A percentile compares a stretch with the other conserved stretches of the same genome.
These are phyloP conservation scores for Saxidomus purpurata DNA, from an alignment of 1,140 invertebrate species.

Conservation along the genomic window DNA sequence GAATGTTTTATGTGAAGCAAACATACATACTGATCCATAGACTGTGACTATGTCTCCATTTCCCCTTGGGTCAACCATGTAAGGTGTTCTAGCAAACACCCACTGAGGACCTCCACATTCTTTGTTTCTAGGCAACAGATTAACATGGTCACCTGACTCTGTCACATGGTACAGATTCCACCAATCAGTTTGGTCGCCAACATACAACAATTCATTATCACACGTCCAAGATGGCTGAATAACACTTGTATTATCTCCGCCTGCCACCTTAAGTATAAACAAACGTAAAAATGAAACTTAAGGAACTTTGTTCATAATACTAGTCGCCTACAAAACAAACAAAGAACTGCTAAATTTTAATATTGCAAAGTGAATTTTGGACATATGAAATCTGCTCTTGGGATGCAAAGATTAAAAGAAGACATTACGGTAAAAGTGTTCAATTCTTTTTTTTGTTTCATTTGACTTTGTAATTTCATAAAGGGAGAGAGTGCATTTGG, in stretches of 20 bases:
- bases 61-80: constrained; percentile 76
- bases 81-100: constrained; percentile 78
- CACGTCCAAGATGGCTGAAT: constrained; percentile 83
- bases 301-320: too few species aligned
- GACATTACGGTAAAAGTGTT: too few species aligned
- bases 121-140: constrained; percentile 72
- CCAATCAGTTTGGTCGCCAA: constrained; percentile 84
- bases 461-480: too few species aligned
- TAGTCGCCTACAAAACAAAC: too few species aligned
- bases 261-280: constrained; percentile 67
- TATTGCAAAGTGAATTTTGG: too few species aligned
- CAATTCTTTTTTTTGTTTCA: too few species aligned
- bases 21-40: constrained; percentile 65
- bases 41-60: constrained; percentile 73
- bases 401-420: too few species aligned
- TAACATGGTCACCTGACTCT: constrained; percentile 77
- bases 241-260: constrained; percentile 77
- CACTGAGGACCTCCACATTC: constrained; percentile 84
- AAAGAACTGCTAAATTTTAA: constrained; percentile 34
- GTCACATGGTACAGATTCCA: constrained; percentile 85
- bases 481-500: too few species aligned
- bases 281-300: neutral
- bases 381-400: too few species aligned
- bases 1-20: too few species aligned
- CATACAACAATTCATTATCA: constrained; percentile 81